phyloP scores from a whole-genome alignment of 2,888 invertebrate species.

The Orchesellides sinensis region DNA sequence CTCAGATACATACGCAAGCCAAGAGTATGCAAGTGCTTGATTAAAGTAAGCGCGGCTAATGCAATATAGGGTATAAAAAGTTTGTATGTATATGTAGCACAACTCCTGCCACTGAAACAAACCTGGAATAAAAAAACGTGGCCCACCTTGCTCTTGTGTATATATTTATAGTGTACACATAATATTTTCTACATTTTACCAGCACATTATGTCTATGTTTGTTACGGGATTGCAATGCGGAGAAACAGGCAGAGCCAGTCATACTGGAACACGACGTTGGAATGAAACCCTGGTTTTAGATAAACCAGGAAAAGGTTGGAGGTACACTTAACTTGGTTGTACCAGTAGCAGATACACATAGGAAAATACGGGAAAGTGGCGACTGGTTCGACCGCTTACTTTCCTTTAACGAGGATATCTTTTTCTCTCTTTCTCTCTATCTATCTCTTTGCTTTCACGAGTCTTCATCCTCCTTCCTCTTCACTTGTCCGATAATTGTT shows the following conservation, averaged over 20 bases:
- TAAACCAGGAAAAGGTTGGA: conserved; percentile 37
- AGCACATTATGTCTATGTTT: too few species aligned
- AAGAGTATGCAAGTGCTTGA: conserved; percentile 26
- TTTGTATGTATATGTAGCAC: too few species aligned
- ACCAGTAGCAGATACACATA: not conserved
- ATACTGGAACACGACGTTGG: conserved; percentile 19
- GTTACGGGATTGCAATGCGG: not conserved
- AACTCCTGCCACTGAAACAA: not conserved
- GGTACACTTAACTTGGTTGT: conserved; percentile 20
- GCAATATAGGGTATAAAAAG: too few species aligned
- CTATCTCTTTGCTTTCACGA: conserved; percentile 45
- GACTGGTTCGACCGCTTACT: conserved; percentile 52
- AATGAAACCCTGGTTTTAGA: conserved; percentile 41
- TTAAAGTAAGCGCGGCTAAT: conserved; percentile 19
- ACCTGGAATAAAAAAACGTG: conserved; percentile 1
- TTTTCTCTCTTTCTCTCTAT: conserved; percentile 43
- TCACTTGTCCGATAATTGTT: conserved; percentile 49
- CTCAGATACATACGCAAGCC: conserved; percentile 31
- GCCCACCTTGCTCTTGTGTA: conserved; percentile 27
- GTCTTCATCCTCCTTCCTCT: conserved; percentile 55
- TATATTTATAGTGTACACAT: not conserved
- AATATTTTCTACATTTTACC: not conserved
- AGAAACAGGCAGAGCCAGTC: conserved; percentile 2
- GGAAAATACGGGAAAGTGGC: conserved; percentile 34
- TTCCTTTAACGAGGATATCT: conserved; percentile 21